Conservation (phyloP, 1,140 invertebrate genomes). For the Bombus fervidus region DNA sequence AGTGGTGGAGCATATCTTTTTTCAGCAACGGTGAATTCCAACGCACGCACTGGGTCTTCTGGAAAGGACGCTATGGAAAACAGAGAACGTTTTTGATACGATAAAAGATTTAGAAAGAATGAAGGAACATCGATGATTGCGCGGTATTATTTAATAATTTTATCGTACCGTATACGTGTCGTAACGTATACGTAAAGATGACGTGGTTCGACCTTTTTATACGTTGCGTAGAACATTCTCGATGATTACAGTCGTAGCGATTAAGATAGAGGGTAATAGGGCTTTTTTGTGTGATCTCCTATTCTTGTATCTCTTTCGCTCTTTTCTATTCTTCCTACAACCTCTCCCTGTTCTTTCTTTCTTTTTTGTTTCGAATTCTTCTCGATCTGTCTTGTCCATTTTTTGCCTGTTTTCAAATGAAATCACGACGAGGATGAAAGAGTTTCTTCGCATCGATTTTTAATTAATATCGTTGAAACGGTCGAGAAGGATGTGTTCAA, state of each 20-base stretch:
- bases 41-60: neutral
- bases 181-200: neutral
- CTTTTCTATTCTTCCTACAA: neutral
- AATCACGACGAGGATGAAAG: neutral
- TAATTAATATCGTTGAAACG: neutral
- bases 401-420: neutral
- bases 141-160: constrained; percentile 3
- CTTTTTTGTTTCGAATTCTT: neutral
- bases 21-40: constrained; percentile 46
- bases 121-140: constrained; percentile 9
- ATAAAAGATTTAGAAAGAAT: constrained; percentile 27
- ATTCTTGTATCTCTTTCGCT: neutral
- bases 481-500: neutral
- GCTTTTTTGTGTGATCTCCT: neutral
- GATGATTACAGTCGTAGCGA: constrained; percentile 7
- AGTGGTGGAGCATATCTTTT: constrained; percentile 44
- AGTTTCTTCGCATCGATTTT: neutral
- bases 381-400: neutral
- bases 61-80: constrained; percentile 22
- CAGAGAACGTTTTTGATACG: constrained; percentile 12
- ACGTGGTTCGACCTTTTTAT: neutral
- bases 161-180: neutral
- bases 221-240: neutral
- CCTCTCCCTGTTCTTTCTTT: neutral
- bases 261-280: constrained; percentile 30